A percentile compares a stretch with the other conserved stretches of the same genome.
Conservation (phyloP, 2,888 invertebrate genomes). For the Tridacna gigas region DNA sequence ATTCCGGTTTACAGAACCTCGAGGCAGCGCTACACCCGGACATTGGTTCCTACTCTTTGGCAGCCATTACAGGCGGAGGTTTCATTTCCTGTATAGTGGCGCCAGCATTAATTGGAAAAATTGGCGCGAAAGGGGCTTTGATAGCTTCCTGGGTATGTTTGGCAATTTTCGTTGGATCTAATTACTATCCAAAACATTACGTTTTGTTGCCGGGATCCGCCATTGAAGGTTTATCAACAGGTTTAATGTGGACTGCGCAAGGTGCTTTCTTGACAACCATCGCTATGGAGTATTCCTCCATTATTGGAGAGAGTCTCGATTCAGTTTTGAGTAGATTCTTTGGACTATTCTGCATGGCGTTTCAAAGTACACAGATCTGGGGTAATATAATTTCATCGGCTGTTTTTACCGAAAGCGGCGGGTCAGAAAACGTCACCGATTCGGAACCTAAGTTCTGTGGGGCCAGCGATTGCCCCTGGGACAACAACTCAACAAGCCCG, state of each 20-base stretch:
- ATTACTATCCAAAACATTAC: constrained; percentile 69
- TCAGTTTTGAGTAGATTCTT: constrained; percentile 67
- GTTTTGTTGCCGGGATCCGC: constrained; percentile 67
- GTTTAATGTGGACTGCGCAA: constrained; percentile 74
- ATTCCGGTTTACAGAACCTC: constrained; percentile 70
- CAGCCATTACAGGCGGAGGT: constrained; percentile 72
- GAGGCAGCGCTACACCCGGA: constrained; percentile 68
- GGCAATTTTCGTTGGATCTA: constrained; percentile 68
- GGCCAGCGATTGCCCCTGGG: constrained; percentile 66
- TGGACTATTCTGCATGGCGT: constrained; percentile 73
- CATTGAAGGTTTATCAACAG: constrained; percentile 69
- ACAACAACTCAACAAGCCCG: constrained; percentile 32
- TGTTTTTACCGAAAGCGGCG: constrained; percentile 33
- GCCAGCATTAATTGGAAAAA: constrained; percentile 66
- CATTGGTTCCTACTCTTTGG: constrained; percentile 70
- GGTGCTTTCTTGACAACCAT: constrained; percentile 70
- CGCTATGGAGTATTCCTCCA: constrained; percentile 63
- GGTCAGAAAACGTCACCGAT: constrained; percentile 13
- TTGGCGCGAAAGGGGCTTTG: constrained; percentile 70
- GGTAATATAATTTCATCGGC: constrained; percentile 68
- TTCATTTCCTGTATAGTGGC: constrained; percentile 71
- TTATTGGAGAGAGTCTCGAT: constrained; percentile 64
- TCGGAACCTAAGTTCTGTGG: constrained; percentile 63
- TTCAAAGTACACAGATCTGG: constrained; percentile 73
- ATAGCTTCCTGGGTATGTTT: constrained; percentile 68